Evolutionary conservation across 2,113 vertebrate genomes (phyloP), one percentile per base, ranked within the genome.

Genomic region (Rhynchomys soricoides): DNA sequence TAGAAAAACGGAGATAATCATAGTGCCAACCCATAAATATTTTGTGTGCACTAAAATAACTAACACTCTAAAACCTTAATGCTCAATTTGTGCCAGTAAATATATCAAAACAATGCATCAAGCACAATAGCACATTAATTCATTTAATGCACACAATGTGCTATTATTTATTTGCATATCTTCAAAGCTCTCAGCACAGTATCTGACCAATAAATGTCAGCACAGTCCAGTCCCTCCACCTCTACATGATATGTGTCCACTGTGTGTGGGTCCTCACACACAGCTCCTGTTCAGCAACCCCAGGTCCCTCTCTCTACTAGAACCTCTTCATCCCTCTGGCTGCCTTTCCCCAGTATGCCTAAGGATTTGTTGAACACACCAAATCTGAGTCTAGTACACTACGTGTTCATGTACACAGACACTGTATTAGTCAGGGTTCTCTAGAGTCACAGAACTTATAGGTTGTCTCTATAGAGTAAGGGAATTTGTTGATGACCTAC

Each of bases 231-330:
- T 37, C 34, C 15, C 64, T 43, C 9, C 0, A 1, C 26, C 7
- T 83, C 24, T 5, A 11, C 50, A 1, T 0, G 7, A 6, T 1
- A 1, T 0, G 17, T 1, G 68, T 22, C 4, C 13, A 37, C 34
- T 31, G 13, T 29, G 64, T 34, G 16, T 2, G 7, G 31, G 34
- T 86, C 82, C 82, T 64, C 82, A 22, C 37, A 12, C 11, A 24
- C 31, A 73, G 55, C 31, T 52, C 71, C 91, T 26, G 15, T 29
- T 59, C 52, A 3, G 7, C 40, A 12, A 11, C 22, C 62, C 10
- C 37, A 11, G 52, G 64, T 24, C 48, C 50, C 29, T 68, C 4
- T 0, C 2, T 22, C 59, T 45, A 24, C 0, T 19, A 6, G 16
- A 3, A 40, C 16, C 50, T 62, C n/a, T 55, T 40, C 21, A 17